Evolutionary conservation across 2,113 vertebrate genomes (phyloP).

Genomic region (Urocitellus parryii): DNA sequence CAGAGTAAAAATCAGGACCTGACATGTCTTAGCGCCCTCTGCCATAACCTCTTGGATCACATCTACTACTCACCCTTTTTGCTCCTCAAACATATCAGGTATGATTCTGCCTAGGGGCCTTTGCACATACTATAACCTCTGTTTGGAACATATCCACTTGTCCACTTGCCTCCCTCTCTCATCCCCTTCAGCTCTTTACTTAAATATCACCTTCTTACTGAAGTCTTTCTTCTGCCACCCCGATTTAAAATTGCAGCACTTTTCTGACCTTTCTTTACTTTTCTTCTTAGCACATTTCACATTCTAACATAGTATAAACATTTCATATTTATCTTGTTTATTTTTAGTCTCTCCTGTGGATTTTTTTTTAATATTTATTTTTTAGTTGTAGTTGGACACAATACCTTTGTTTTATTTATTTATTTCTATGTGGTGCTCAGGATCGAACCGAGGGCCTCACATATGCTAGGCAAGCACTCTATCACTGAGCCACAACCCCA

Average conservation of each 20-base stretch:
- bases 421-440: no score
- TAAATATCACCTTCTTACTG: not conserved
- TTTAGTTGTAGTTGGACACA: no score
- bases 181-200: not conserved
- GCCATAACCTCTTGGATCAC: not conserved
- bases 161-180: not conserved
- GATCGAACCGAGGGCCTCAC: no score
- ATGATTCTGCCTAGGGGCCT: not conserved
- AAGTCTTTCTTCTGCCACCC: not conserved
- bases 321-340: not conserved
- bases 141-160: not conserved
- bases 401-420: no score
- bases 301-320: not conserved
- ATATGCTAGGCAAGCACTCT: no score
- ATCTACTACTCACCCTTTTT: not conserved
- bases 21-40: not conserved
- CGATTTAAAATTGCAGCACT: not conserved
- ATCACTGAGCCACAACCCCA: no score
- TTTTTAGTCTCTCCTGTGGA: not conserved
- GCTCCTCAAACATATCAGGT: not conserved
- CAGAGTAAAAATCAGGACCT: not conserved
- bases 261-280: constrained; percentile 11
- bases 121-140: not conserved
- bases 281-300: not conserved
- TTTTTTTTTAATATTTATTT: no score